Evolutionary conservation across 2,888 invertebrate species (phyloP).

Genomic region (Pristionchus mayeri): DNA sequence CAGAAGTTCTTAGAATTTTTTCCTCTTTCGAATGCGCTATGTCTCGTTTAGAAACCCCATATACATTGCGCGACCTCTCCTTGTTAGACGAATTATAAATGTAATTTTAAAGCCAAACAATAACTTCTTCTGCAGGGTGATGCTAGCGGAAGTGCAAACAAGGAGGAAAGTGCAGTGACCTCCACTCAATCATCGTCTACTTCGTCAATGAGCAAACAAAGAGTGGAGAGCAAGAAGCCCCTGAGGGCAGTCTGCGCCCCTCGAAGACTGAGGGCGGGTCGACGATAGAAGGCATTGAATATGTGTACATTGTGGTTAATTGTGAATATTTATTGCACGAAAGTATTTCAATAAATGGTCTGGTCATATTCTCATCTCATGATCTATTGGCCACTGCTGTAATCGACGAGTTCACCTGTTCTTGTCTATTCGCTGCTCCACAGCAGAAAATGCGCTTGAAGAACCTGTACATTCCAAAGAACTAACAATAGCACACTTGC

Average conservation of each 20-base stretch:
- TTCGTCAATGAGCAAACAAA: slow-evolving; percentile 11
- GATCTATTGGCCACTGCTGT: background rate
- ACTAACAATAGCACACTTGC: background rate
- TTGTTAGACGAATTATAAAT: too few species aligned
- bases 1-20: too few species aligned
- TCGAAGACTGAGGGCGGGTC: background rate
- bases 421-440: background rate
- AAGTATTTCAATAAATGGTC: background rate
- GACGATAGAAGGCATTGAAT: background rate
- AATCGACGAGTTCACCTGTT: background rate
- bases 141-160: too few species aligned
- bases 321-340: background rate
- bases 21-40: too few species aligned
- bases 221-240: background rate
- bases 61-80: too few species aligned
- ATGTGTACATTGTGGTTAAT: background rate
- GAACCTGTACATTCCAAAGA: background rate
- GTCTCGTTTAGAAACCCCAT: too few species aligned
- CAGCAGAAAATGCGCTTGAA: background rate
- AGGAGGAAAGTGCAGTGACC: slow-evolving; percentile 14
- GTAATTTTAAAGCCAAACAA: too few species aligned
- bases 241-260: background rate
- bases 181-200: background rate
- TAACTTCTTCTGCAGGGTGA: too few species aligned
- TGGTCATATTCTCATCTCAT: background rate